Conservation (phyloP, 1,140 invertebrate species). For the Rhyzopertha dominica region DNA sequence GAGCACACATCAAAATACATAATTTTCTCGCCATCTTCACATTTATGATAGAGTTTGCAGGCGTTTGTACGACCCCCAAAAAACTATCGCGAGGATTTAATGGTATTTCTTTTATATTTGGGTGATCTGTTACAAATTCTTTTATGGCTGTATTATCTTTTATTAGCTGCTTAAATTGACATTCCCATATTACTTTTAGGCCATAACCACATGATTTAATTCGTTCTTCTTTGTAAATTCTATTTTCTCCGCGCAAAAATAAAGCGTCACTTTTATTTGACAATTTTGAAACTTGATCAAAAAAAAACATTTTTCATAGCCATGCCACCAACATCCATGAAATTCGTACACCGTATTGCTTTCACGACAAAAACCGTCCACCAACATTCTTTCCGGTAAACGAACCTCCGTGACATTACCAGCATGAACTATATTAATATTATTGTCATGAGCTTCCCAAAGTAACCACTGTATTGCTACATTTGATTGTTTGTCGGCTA, state of each 20-base stretch:
- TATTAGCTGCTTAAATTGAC: neutral
- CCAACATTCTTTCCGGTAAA: neutral
- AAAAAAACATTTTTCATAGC: conserved; percentile 3
- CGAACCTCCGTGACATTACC: neutral
- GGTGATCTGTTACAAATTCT: no score
- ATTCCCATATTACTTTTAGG: conserved; percentile 6
- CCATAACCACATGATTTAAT: neutral
- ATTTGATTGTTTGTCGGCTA: no score
- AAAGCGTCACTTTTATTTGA: no score
- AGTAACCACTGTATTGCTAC: no score
- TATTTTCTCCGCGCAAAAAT: no score
- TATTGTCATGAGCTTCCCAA: no score
- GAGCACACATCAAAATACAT: conserved; percentile 41
- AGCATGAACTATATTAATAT: conserved; percentile 2
- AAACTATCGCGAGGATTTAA: no score
- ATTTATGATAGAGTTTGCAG: conserved; percentile 12
- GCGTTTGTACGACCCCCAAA: conserved; percentile 18
- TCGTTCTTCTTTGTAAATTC: neutral
- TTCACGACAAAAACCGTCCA: conserved; percentile 5
- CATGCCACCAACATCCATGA: conserved; percentile 2
- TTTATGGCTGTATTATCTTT: neutral
- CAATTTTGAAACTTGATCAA: neutral
- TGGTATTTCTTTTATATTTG: no score
- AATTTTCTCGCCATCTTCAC: conserved; percentile 33
- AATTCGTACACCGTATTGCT: conserved; percentile 8